Percentiles rank a stretch among this genome's conserved stretches.
phyloP scores from a whole-genome alignment of 2,797 vertebrate species.

The Smutsia gigantea region DNA sequence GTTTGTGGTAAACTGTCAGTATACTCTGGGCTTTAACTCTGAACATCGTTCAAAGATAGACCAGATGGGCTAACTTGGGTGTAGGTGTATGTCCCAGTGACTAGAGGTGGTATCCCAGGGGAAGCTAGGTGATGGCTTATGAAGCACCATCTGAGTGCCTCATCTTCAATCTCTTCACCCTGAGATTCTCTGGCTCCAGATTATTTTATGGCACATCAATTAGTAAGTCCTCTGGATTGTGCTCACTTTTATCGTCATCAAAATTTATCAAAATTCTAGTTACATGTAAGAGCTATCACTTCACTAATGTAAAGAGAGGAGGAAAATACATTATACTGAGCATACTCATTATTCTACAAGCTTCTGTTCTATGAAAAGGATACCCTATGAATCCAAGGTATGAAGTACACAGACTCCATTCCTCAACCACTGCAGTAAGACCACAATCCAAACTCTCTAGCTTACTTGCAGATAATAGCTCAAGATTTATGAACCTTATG shows the following conservation, averaged over 20 bases:
- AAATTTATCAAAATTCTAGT: conserved; percentile 3
- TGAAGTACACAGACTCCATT: conserved; percentile 44
- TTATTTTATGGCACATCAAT: neutral
- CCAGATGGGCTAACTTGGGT: neutral
- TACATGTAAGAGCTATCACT: conserved; percentile 8
- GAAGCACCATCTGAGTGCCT: neutral
- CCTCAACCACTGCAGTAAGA: neutral
- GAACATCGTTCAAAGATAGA: neutral
- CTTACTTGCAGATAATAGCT: conserved; percentile 61
- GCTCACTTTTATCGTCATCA: neutral
- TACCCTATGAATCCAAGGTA: neutral
- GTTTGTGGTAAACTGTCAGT: neutral
- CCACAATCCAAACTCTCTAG: conserved; percentile 22
- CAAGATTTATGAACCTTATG: conserved; percentile 66
- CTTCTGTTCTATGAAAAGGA: conserved; percentile 23
- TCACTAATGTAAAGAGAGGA: neutral
- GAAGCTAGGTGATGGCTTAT: neutral
- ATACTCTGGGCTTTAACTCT: neutral
- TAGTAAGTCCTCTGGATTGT: neutral
- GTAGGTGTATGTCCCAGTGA: neutral
- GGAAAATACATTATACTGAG: conserved; percentile 11
- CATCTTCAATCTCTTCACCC: neutral
- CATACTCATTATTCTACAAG: neutral
- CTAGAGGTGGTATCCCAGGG: neutral
- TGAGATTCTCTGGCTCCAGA: neutral